A percentile compares a stretch with the other conserved stretches of the same genome.
These are phyloP conservation scores for Eueides isabella DNA, from an alignment of 1,140 invertebrate species.

Conservation along the genomic window DNA sequence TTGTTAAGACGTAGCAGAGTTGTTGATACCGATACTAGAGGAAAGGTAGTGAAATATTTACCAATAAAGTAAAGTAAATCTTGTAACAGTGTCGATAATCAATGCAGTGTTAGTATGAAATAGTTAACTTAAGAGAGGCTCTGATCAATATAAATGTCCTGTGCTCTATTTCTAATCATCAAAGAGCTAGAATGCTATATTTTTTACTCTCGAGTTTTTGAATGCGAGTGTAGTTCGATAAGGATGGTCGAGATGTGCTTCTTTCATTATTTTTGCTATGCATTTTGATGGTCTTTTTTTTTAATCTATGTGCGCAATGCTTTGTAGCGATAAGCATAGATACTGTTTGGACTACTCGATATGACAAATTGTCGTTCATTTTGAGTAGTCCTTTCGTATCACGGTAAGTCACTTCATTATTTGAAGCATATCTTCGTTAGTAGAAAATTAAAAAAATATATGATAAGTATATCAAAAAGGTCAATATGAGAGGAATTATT, in stretches of 20 bases:
- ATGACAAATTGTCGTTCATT: neutral
- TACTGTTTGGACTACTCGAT: neutral
- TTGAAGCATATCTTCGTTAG: slow-evolving; percentile 71
- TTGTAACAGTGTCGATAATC: slow-evolving; percentile 37
- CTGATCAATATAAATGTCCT: slow-evolving; percentile 25
- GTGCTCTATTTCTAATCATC: neutral
- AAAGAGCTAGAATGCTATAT: slow-evolving; percentile 52
- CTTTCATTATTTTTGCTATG: slow-evolving; percentile 74
- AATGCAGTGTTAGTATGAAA: slow-evolving; percentile 27
- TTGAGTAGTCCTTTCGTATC: neutral
- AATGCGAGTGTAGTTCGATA: slow-evolving; percentile 45
- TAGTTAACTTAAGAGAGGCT: slow-evolving; percentile 24
- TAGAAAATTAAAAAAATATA: slow-evolving; percentile 55
- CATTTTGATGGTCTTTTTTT: slow-evolving; percentile 52
- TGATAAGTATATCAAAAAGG: slow-evolving; percentile 75
- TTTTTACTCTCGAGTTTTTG: slow-evolving; percentile 69
- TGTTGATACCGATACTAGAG: slow-evolving; percentile 27
- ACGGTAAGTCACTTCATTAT: slow-evolving; percentile 35
- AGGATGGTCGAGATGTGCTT: slow-evolving; percentile 49
- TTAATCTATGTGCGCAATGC: slow-evolving; percentile 40
- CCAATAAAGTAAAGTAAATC: slow-evolving; percentile 11
- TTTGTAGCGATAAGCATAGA: slow-evolving; percentile 39
- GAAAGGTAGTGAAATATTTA: slow-evolving; percentile 16
- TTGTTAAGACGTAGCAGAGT: slow-evolving; percentile 43
- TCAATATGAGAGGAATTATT: slow-evolving; percentile 80